Base-by-base conservation (phyloP, 2,888 invertebrate genomes). In the Cloeon dipterum region DNA sequence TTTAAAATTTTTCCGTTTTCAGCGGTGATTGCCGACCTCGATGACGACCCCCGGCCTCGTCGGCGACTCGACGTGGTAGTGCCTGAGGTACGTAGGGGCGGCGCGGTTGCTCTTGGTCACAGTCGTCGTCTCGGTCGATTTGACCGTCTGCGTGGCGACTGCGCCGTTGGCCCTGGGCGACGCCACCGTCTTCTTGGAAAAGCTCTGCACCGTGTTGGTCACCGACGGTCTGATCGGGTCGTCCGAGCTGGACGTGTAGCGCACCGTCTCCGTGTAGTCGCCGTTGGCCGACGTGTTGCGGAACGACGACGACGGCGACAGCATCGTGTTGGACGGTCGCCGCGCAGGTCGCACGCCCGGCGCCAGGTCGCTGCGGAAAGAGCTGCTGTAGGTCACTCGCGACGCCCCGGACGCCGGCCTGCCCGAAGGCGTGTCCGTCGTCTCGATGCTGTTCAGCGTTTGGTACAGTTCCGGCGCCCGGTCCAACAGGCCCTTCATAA, bases 391-490 rank as follows among this genome's bases (percentile, higher is more conserved):
- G 35, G 47, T 44, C 25, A 48, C 37, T 8, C 18, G 14, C 32
- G 14, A 21, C 13, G 4, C 29, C 13, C 19, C 26, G 32, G 32
- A 13, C 29, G 39, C 37, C 20, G 14, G 21, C 39, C 26, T 13
- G 40, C 35, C 23, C 34, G 40, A 39, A 5, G 34, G 29, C 16
- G 13, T 29, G 5, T 20, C 17, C n/a, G 36, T 39, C 2, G 39
- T 26, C 10, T 62, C 59, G 40, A 68, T 66, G 34, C 71, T 72
- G 49, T 75, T 73, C 13, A 76, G 54, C 10, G 71, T 74, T 48
- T 70, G 70, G 53, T 70, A 76, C 20, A 75, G 56, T 49, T 77
- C 76, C 4, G 77, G 76, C 1, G 75, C 73, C 40, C 72, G 62
- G 48, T 71, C 74, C 44, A 70, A 66, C 10, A 76, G 53, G n/a